Evolutionary conservation across 2,888 invertebrate genomes (phyloP).

Genomic region (Celastrina argiolus): DNA sequence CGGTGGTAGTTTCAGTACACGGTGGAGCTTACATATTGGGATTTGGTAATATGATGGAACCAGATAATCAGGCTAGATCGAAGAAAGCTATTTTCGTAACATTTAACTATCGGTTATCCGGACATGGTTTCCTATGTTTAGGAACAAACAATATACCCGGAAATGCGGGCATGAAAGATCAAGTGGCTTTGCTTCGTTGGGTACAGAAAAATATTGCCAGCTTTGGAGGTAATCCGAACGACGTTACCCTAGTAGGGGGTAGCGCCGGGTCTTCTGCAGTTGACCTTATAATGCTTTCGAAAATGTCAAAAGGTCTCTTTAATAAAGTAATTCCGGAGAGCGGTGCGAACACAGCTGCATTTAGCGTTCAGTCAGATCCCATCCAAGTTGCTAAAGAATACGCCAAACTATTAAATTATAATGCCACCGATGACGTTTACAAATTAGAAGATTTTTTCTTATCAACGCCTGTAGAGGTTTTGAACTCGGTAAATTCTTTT

Average conservation of each 20-base stretch:
- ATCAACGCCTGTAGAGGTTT: constrained; percentile 37
- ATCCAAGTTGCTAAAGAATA: not conserved
- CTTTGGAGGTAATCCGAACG: constrained; percentile 42
- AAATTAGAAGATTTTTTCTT: constrained; percentile 49
- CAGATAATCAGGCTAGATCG: not conserved
- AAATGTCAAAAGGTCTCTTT: no score
- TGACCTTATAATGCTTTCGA: not conserved
- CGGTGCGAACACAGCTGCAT: not conserved
- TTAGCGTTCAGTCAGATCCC: not conserved
- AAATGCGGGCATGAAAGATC: constrained; percentile 44
- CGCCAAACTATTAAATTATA: not conserved
- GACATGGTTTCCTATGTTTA: not conserved
- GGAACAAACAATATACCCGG: not conserved
- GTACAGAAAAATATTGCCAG: constrained; percentile 39
- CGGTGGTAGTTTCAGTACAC: not conserved
- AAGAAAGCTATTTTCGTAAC: not conserved
- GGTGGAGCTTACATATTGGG: not conserved
- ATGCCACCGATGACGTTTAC: constrained; percentile 36
- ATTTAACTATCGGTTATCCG: not conserved
- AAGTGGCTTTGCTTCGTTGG: constrained; percentile 40
- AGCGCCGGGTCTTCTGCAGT: not conserved
- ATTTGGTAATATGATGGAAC: not conserved
- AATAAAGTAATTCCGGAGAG: not conserved
- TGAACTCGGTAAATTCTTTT: constrained; percentile 32
- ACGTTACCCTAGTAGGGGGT: constrained; percentile 37